A percentile compares a stretch with the other conserved stretches of the same genome.
These are phyloP conservation scores for Tauraco hartlaubi DNA, from an alignment of 2,797 vertebrate species.

Conservation along the genomic window DNA sequence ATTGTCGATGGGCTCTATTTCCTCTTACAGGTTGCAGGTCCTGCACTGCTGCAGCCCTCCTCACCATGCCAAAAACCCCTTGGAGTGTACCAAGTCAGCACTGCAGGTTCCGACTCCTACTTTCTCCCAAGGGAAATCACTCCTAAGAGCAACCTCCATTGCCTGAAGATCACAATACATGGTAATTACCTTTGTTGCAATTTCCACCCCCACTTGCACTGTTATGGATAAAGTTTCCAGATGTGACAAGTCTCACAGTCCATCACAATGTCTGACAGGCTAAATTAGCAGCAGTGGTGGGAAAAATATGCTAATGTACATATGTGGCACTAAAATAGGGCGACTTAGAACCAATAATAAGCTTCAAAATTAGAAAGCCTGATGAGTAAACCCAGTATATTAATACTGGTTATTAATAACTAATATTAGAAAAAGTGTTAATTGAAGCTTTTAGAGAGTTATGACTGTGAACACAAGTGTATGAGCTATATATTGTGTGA, in stretches of 20 bases:
- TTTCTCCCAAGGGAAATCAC: not conserved
- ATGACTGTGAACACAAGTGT: not conserved
- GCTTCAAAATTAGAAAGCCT: not conserved
- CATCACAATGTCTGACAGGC: not conserved
- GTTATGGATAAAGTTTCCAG: not conserved
- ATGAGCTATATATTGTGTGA: rapidly evolving
- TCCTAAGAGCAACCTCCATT: not conserved
- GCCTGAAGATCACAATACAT: not conserved
- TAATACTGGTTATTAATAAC: not conserved
- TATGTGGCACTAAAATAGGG: not conserved
- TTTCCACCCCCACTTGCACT: not conserved
- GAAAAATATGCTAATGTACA: not conserved
- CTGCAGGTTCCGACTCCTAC: not conserved
- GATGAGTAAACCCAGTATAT: not conserved
- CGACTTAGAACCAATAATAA: not conserved
- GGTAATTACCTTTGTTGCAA: not conserved
- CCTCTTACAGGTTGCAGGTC: not conserved
- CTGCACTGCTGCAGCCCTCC: not conserved
- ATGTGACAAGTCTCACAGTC: not conserved
- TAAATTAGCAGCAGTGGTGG: not conserved
- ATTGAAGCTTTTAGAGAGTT: not conserved
- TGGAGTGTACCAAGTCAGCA: not conserved
- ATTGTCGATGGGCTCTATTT: not conserved
- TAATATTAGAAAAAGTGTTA: not conserved
- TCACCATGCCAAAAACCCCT: not conserved